Conservation (phyloP, 2,797 vertebrate species). For the Cottoperca gobio region DNA sequence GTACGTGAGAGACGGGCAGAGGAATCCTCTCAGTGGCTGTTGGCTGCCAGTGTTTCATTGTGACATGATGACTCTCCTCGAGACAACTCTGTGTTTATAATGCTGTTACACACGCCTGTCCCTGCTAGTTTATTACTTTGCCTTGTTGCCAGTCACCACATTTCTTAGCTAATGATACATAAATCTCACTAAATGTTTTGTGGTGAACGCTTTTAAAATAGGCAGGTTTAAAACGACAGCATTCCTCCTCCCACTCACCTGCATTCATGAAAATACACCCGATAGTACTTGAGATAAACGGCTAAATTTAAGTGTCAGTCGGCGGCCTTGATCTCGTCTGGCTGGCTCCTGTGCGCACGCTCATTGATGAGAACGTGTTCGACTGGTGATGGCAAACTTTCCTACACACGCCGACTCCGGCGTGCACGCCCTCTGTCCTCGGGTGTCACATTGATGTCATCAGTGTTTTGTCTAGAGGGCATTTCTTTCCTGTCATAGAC, state of each 20-base stretch:
- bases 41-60: background rate
- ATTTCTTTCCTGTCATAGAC: constrained; percentile 38
- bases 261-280: constrained; percentile 39
- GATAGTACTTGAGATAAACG: constrained; percentile 24
- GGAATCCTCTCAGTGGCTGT: constrained; percentile 6
- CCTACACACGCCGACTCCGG: background rate
- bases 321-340: constrained; percentile 25
- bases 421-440: constrained; percentile 44
- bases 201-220: constrained; percentile 27
- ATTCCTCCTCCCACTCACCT: constrained; percentile 65
- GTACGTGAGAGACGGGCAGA: background rate
- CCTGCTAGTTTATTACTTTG: constrained; percentile 1
- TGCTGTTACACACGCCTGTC: background rate
- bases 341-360: constrained; percentile 22
- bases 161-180: constrained; percentile 25
- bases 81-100: background rate
- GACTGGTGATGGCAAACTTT: constrained; percentile 40
- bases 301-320: background rate
- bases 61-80: constrained; percentile 24
- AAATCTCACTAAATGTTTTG: constrained; percentile 30
- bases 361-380: constrained; percentile 47
- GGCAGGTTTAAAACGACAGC: constrained; percentile 26
- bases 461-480: constrained; percentile 48
- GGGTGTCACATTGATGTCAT: constrained; percentile 65
- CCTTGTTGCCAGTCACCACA: constrained; percentile 1